These are phyloP conservation scores for Penaeus vannamei DNA, from an alignment of 1,140 invertebrate species.

Conservation along the genomic window DNA sequence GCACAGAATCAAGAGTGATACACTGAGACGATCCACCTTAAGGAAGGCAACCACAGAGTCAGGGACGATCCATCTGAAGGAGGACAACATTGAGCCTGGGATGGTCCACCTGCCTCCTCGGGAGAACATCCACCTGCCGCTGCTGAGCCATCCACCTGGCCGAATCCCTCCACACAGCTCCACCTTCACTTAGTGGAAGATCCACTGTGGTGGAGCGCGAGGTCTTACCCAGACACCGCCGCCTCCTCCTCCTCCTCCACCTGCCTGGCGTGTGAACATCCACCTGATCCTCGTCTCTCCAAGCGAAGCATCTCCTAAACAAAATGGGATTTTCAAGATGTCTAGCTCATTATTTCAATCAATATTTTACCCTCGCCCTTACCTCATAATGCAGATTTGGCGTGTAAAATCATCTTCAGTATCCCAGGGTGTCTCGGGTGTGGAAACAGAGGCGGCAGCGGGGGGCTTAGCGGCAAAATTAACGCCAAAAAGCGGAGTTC, in stretches of 20 bases:
- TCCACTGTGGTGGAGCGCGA: too few relatives aligned
- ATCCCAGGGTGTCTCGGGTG: conserved; percentile 29
- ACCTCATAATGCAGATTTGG: conserved; percentile 50
- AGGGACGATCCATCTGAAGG: too few relatives aligned
- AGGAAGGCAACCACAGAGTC: too few relatives aligned
- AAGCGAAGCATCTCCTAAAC: conserved; percentile 50
- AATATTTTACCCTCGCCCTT: background rate
- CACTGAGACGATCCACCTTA: too few relatives aligned
- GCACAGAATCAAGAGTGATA: too few relatives aligned
- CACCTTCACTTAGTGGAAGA: too few relatives aligned
- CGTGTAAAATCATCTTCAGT: conserved; percentile 42
- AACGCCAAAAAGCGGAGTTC: conserved; percentile 35
- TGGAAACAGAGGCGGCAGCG: conserved; percentile 28
- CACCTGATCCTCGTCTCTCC: conserved; percentile 26
- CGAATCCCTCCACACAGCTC: too few relatives aligned
- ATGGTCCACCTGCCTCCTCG: too few relatives aligned
- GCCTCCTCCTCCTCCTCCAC: conserved; percentile 1
- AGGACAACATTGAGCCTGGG: too few relatives aligned
- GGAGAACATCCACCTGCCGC: too few relatives aligned
- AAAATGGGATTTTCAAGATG: conserved; percentile 64
- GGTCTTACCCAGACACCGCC: too few relatives aligned
- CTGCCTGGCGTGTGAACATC: conserved; percentile 36
- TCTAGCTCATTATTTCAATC: conserved; percentile 56
- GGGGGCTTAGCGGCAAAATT: conserved; percentile 39
- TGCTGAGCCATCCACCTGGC: too few relatives aligned